A percentile compares a stretch with the other conserved stretches of the same genome.
phyloP scores from a whole-genome alignment of 2,113 vertebrate genomes.

The Oreochromis niloticus region DNA sequence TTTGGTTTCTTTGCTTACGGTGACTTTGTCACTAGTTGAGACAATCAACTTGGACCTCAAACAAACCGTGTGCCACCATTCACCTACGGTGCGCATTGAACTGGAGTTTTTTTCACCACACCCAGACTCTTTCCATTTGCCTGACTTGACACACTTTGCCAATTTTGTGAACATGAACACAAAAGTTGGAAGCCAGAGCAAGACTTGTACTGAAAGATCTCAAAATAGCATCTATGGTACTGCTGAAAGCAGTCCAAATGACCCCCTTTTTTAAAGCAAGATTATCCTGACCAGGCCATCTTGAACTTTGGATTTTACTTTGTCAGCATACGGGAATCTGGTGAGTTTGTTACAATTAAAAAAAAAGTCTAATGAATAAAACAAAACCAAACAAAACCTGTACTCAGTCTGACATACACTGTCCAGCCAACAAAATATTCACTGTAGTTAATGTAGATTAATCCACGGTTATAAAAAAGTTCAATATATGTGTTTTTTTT shows the following conservation, averaged over 20 bases:
- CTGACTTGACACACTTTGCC: neutral
- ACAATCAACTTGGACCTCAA: neutral
- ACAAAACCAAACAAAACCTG: neutral
- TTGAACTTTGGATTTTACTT: neutral
- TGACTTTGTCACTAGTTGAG: neutral
- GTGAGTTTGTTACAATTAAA: neutral
- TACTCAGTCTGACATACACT: neutral
- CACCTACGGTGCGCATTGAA: rapidly evolving
- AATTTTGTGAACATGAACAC: neutral
- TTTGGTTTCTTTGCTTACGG: neutral
- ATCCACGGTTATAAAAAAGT: neutral
- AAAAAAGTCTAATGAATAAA: neutral
- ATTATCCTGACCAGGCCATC: neutral
- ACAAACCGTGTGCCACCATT: neutral
- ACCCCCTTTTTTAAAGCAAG: neutral
- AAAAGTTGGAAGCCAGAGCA: neutral
- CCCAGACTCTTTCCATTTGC: neutral
- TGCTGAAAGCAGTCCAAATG: neutral
- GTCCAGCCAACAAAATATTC: neutral
- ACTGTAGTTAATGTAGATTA: neutral
- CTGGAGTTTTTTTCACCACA: neutral
- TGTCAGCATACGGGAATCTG: neutral
- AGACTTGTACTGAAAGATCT: neutral
- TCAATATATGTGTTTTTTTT: neutral
- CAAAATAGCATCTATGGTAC: neutral